Conservation (phyloP, 2,113 vertebrate species). For the Otolemur garnettii region DNA sequence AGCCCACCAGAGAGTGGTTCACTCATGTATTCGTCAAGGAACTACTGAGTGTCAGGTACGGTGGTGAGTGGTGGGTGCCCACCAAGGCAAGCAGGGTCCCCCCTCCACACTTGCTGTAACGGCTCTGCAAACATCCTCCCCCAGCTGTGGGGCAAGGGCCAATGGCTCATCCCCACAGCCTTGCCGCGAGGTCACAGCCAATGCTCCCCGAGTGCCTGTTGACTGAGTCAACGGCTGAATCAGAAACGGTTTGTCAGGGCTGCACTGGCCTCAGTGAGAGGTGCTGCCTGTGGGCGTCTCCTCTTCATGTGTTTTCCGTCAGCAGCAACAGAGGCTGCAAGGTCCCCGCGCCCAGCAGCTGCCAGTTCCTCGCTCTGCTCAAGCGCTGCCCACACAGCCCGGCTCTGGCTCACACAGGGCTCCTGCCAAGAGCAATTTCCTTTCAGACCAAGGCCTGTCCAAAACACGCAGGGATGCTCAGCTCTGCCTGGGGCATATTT, state of each 20-base stretch:
- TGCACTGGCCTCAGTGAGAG: too few relatives aligned
- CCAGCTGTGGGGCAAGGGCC: neutral
- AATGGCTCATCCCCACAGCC: accelerated
- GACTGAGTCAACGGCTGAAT: neutral
- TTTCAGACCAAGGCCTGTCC: neutral
- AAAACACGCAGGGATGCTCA: neutral
- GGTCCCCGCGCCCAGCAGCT: neutral
- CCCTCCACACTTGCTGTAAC: neutral
- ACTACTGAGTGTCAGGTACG: too few relatives aligned
- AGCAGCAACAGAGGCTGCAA: neutral
- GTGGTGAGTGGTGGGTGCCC: neutral
- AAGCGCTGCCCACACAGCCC: constrained; percentile 8
- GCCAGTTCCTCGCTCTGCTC: neutral
- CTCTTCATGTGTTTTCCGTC: neutral
- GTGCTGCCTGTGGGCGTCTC: neutral
- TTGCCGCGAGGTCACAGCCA: neutral
- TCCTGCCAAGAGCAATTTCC: neutral
- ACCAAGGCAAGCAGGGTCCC: neutral
- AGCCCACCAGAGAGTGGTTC: neutral
- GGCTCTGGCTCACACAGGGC: neutral
- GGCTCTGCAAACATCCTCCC: accelerated
- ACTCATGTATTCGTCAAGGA: too few relatives aligned
- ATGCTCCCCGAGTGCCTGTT: neutral
- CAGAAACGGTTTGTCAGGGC: neutral
- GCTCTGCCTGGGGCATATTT: neutral